Base-by-base conservation (phyloP, 2,113 vertebrate species). In the Lagenorhynchus albirostris region DNA sequence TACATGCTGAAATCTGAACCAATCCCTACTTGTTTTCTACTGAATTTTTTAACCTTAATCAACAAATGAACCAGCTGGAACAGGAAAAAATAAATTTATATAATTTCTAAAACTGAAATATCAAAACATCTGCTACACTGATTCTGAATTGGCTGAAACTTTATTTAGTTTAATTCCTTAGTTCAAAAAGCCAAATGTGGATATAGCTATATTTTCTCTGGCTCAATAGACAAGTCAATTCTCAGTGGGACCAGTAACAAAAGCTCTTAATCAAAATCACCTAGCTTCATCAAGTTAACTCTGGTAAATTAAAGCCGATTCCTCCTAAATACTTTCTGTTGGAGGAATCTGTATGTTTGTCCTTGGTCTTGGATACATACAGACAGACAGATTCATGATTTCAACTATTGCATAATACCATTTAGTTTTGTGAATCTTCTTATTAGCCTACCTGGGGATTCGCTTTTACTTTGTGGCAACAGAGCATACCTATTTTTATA, bases 21-120 rank as follows among this genome's bases (percentile, higher is more conserved):
- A 89, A 67, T 4, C 20, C 5, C 3, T 70, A 63, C 9, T 68
- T 71, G 15, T 73, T 89, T 91, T 4, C 82, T 77, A 26, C 79
- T 74, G 8, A 90, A 29, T 8, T 47, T 82, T 88, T 90, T 70
- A 89, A 82, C 29, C 3, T 1, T 89, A 95, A 74, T 91, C 31
- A 94, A 71, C 25, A 85, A 67, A 82, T 76, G 38, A 62, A 79
- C 11, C 88, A 89, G 15, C 29, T 87, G 13, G 29, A 80, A 96
- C 31, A 68, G 58, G 21, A 73, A 90, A 95, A 94, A 96, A 73
- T 63, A 80, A 93, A 65, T 4, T 60, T 87, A 74, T 4, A 44
- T 73, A 81, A 23, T 81, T 92, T 94, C 70, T 65, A 95, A 89
- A 91, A 94, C 18, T 38, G 47, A 93, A 91, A 68, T 91, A 88